Evolutionary conservation across 2,797 vertebrate genomes (phyloP), one percentile per base, ranked within the genome.

Genomic region (Eidolon dupreanum): DNA sequence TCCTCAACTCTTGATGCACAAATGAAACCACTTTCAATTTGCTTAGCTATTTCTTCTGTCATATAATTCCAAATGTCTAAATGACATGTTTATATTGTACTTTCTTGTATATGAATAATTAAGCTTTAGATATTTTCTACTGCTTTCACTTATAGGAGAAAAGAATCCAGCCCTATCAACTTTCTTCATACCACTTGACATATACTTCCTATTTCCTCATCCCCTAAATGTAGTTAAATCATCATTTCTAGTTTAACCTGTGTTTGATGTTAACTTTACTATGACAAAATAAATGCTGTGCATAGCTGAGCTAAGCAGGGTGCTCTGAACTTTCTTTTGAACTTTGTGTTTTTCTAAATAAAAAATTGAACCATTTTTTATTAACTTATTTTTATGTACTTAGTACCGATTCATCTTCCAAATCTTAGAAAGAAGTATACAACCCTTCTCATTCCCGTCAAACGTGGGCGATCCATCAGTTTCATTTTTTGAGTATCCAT

Each of bases 31-130:
- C 65, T 82, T 84, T 87, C 31, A 33, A 81, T 73, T 66, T 82
- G 41, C 24, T 94, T 85, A 71, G 24, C 22, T 78, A 5, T 89
- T 93, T 95, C 33, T 94, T 93, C 46, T 94, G 68, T 17, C 55
- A 49, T 36, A 36, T 63, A 78, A 70, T 41, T 90, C 49, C 49
- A 86, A 71, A 46, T 38, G 33, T 86, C 53, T 87, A 51, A 65
- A 77, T 68, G 53, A 28, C 22, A 11, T 38, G 9, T 55, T 41
- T 22, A 81, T 75, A 5, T 12, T 57, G 5, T 3, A 38, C 22
- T 93, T 95, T 92, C 41, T 90, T 75, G 7, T 53, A n/a, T 49
- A 53, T 43, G 19, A 71, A 8, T 81, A 46, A 86, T 57, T 43
- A 78, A 87, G 31, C n/a, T 79, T 91, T 31, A 68, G 70, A 20